Conservation (phyloP, 1,140 invertebrate genomes). For the Apis florea region DNA sequence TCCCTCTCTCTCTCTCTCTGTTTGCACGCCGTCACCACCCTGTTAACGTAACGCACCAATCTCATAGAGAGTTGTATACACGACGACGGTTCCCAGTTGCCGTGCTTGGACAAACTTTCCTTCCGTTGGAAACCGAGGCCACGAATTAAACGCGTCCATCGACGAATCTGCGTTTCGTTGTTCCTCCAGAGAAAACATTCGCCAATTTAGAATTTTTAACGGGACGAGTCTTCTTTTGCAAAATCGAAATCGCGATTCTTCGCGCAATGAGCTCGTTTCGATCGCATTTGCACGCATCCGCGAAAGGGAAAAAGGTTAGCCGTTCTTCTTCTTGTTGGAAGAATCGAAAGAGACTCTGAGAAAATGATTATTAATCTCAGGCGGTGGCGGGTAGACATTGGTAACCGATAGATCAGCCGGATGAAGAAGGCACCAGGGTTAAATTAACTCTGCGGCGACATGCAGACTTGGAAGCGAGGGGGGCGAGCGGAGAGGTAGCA, state of each 20-base stretch:
- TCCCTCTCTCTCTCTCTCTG: background rate
- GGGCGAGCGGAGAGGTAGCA: constrained; percentile 65
- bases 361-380: constrained; percentile 68
- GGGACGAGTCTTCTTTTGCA: too few relatives aligned
- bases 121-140: constrained; percentile 12
- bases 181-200: too few relatives aligned
- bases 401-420: constrained; percentile 67
- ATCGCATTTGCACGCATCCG: background rate
- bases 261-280: background rate
- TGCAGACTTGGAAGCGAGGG: constrained; percentile 50
- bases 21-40: too few relatives aligned
- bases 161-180: background rate
- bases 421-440: constrained; percentile 57
- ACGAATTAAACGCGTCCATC: constrained; percentile 39
- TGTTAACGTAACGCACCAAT: constrained; percentile 40
- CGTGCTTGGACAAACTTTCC: constrained; percentile 34
- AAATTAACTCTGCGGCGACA: constrained; percentile 66
- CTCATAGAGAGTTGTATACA: constrained; percentile 21
- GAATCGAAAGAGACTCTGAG: constrained; percentile 62
- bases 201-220: too few relatives aligned
- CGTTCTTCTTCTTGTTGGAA: constrained; percentile 41
- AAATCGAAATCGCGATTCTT: too few relatives aligned
- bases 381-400: constrained; percentile 59
- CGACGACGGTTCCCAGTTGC: constrained; percentile 8
- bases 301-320: constrained; percentile 33